Conservation (phyloP, 2,888 invertebrate species). For the Pimpla rufipes region DNA sequence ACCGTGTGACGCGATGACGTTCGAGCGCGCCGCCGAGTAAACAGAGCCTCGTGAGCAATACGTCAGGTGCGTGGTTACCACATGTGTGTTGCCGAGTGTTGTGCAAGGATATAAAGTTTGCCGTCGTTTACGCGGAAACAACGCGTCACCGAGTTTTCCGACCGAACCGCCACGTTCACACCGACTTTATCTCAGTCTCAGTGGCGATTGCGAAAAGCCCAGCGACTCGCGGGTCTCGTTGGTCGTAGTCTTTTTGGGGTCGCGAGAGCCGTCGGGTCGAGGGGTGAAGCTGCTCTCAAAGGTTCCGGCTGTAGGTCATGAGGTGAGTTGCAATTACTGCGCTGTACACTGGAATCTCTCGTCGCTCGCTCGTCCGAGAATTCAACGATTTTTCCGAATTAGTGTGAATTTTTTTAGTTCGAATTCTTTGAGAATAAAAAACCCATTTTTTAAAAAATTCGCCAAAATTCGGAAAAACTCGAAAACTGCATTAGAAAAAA, state of each 20-base stretch:
- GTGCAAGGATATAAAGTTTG: constrained; percentile 34
- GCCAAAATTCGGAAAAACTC: too few species aligned
- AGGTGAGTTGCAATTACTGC: constrained; percentile 54
- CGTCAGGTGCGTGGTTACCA: constrained; percentile 12
- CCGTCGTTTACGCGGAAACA: constrained; percentile 7
- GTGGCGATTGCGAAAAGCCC: not conserved
- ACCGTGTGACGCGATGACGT: not conserved
- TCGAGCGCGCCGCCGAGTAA: not conserved
- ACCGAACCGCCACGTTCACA: not conserved
- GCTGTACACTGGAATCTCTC: not conserved
- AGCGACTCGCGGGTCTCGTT: not conserved
- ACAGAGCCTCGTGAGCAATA: not conserved
- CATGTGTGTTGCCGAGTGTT: constrained; percentile 3
- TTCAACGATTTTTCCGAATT: too few species aligned
- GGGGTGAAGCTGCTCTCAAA: constrained; percentile 23
- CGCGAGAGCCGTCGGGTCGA: not conserved
- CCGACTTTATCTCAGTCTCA: not conserved
- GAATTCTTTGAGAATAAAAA: too few species aligned
- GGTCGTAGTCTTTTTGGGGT: not conserved
- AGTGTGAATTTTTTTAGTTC: too few species aligned
- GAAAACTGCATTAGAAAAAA: too few species aligned
- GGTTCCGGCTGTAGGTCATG: constrained; percentile 66
- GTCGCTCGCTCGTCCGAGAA: not conserved
- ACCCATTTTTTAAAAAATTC: too few species aligned
- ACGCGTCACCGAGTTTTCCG: constrained; percentile 7